Conservation (phyloP, 2,797 vertebrate species). For the Rhincodon typus region DNA sequence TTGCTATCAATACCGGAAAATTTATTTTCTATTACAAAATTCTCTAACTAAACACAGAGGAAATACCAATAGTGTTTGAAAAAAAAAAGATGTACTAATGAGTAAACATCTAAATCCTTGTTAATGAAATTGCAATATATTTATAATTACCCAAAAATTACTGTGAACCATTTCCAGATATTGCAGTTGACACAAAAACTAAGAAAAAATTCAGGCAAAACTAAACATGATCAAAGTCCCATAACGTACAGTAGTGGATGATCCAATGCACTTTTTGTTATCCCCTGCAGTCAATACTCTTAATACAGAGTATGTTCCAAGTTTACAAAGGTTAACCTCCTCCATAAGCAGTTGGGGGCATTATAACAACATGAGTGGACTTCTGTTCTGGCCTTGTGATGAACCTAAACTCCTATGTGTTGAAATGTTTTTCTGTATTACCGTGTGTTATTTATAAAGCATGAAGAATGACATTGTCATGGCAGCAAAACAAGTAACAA, state of each 20-base stretch:
- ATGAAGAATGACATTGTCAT: constrained; percentile 41
- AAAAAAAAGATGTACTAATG: too few relatives aligned
- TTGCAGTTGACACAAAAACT: neutral
- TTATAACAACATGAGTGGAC: constrained; percentile 19
- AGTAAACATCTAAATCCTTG: neutral
- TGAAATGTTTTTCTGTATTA: constrained; percentile 33
- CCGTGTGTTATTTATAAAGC: constrained; percentile 35
- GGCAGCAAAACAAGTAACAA: constrained; percentile 51
- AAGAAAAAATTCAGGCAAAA: neutral
- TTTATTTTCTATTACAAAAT: neutral
- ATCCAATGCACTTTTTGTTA: neutral
- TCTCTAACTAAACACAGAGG: neutral
- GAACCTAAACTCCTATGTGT: constrained; percentile 26
- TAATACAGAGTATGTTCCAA: neutral
- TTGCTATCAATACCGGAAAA: neutral
- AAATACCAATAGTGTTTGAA: neutral
- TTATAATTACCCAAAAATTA: neutral
- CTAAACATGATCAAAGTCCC: neutral
- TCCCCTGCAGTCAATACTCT: neutral
- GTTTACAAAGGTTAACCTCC: neutral
- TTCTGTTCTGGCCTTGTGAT: constrained; percentile 29
- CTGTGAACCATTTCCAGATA: neutral
- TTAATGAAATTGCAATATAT: constrained; percentile 2
- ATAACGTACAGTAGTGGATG: neutral
- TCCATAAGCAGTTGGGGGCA: neutral